phyloP scores from a whole-genome alignment of 2,888 invertebrate genomes.

The Sussaba pulchella region DNA sequence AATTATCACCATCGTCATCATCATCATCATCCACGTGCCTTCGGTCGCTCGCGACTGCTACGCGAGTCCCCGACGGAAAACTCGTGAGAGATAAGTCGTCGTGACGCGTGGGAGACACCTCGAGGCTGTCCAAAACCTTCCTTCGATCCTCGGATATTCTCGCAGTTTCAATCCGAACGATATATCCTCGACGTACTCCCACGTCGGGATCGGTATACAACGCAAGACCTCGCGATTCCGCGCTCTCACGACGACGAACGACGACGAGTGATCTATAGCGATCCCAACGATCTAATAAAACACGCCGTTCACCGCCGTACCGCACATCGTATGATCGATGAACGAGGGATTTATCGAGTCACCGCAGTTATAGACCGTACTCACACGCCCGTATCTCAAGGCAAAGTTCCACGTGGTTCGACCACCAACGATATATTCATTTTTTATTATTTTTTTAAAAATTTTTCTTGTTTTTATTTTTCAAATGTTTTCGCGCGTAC shows the following conservation, averaged over 20 bases:
- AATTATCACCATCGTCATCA: too few species aligned
- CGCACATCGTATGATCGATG: slow-evolving; percentile 46
- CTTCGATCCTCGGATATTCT: slow-evolving; percentile 30
- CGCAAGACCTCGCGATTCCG: slow-evolving; percentile 37
- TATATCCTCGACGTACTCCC: slow-evolving; percentile 12
- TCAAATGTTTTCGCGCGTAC: not conserved
- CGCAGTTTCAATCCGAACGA: not conserved
- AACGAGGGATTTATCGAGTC: slow-evolving; percentile 47
- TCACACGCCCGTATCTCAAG: slow-evolving; percentile 2
- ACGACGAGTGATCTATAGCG: slow-evolving; percentile 20
- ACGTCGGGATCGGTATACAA: not conserved
- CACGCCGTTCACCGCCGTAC: not conserved
- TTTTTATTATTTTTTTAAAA: too few species aligned
- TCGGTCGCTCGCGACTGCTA: slow-evolving; percentile 11
- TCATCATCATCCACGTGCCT: too few species aligned
- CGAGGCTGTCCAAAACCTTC: slow-evolving; percentile 33
- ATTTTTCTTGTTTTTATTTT: not conserved
- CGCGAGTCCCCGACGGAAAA: slow-evolving; percentile 21
- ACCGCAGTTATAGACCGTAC: too few species aligned
- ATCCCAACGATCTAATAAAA: slow-evolving; percentile 32
- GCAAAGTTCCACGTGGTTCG: slow-evolving; percentile 1
- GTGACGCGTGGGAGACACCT: slow-evolving; percentile 50
- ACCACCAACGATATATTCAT: not conserved
- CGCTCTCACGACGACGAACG: too few species aligned
- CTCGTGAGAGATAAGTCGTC: slow-evolving; percentile 9